These are phyloP conservation scores for Tricholaema leucomelas DNA, from an alignment of 2,113 vertebrate genomes.

Conservation along the genomic window DNA sequence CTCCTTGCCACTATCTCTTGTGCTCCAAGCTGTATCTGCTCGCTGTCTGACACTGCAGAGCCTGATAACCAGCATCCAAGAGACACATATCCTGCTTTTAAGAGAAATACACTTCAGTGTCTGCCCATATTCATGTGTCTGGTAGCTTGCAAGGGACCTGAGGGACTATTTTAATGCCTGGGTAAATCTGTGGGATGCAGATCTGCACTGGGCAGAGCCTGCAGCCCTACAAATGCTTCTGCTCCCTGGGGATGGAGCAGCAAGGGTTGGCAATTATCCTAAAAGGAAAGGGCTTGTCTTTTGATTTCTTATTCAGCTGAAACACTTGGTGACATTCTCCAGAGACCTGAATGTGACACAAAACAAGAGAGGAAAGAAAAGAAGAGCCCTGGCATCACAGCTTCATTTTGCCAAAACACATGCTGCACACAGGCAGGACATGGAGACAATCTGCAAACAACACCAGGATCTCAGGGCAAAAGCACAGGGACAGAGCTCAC, in stretches of 20 bases:
- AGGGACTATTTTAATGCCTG: background rate
- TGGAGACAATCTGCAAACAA: rapidly evolving
- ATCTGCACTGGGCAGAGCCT: background rate
- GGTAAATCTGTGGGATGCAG: background rate
- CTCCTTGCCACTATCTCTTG: background rate
- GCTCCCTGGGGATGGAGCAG: background rate
- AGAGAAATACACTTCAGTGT: background rate
- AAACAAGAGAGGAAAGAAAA: background rate
- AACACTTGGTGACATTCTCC: background rate
- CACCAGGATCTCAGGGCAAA: rapidly evolving
- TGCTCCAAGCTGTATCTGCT: background rate
- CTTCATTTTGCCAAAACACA: background rate
- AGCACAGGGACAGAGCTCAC: background rate
- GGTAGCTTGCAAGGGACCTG: background rate
- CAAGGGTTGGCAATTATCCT: background rate
- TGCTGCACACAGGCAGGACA: rapidly evolving
- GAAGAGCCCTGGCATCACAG: too few relatives aligned
- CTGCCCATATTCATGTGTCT: background rate
- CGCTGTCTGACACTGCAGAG: rapidly evolving
- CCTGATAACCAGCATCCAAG: background rate
- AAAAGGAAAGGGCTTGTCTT: background rate
- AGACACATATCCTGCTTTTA: background rate
- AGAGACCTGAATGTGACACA: background rate
- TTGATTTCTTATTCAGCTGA: background rate
- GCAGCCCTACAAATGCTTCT: background rate